A percentile compares a stretch with the other conserved stretches of the same genome.
phyloP scores from a whole-genome alignment of 2,113 vertebrate genomes.

The Sylvietta virens region DNA sequence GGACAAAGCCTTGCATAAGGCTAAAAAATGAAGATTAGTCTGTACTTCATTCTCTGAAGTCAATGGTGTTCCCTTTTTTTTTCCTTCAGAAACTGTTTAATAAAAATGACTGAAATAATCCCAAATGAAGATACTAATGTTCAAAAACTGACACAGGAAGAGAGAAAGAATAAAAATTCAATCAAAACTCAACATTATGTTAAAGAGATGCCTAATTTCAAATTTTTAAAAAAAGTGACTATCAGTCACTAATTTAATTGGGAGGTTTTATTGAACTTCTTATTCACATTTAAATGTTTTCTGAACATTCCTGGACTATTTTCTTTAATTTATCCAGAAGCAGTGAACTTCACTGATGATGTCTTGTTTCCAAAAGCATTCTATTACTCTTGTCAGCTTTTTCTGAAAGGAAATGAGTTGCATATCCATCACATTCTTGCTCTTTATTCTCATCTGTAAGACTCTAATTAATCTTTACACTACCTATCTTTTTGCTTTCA shows the following conservation, averaged over 20 bases:
- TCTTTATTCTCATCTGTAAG: not conserved
- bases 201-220: not conserved
- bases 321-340: not conserved
- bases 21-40: not conserved
- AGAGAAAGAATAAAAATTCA: not conserved
- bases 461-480: conserved; percentile 6
- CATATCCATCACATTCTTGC: not conserved
- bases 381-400: not conserved
- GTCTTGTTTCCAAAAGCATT: not conserved
- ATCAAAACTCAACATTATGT: not conserved
- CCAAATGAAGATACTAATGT: not conserved
- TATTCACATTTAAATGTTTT: not conserved
- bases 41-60: not conserved
- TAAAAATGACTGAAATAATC: not conserved
- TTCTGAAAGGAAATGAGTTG: conserved; percentile 8
- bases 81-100: not conserved
- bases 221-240: not conserved
- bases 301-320: not conserved
- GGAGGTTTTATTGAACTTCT: not conserved
- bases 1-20: not conserved
- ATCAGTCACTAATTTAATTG: not conserved
- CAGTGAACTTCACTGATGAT: not conserved
- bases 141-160: not conserved
- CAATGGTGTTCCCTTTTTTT: not conserved
- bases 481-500: not conserved